Conservation (phyloP, 1,140 invertebrate genomes). For the Cherax destructor region DNA sequence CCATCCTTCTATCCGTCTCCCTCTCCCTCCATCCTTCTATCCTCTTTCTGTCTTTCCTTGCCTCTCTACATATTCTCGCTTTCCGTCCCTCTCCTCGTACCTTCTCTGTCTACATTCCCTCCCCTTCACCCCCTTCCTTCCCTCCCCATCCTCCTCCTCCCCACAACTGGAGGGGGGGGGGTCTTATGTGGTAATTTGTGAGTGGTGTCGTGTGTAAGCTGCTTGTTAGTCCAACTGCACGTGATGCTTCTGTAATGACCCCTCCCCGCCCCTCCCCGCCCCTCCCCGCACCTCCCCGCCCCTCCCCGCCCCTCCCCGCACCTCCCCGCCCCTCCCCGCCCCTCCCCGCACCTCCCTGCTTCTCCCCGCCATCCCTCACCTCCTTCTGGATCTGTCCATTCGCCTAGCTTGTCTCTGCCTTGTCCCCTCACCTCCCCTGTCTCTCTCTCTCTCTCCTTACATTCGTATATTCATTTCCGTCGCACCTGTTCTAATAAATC, state of each 20-base stretch:
- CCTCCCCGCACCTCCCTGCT: neutral
- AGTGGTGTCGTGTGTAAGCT: conserved; percentile 12
- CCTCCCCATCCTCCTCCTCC: neutral
- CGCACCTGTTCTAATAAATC: no score
- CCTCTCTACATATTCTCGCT: neutral
- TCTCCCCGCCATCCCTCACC: no score
- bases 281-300: neutral
- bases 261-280: neutral
- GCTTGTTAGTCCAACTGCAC: conserved; percentile 24
- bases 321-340: neutral
- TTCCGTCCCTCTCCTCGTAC: neutral
- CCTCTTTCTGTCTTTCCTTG: neutral
- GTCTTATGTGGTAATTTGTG: neutral
- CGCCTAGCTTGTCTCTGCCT: no score
- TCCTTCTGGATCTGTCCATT: no score
- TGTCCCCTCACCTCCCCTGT: no score
- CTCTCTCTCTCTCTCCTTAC: no score
- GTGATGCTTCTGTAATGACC: neutral
- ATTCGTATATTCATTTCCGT: no score
- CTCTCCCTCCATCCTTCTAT: neutral
- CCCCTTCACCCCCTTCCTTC: conserved; percentile 7
- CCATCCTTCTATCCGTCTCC: neutral
- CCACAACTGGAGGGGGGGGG: no score
- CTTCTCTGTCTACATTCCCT: neutral
- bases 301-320: neutral